Evolutionary conservation across 2,113 vertebrate species (phyloP).

Genomic region (Chiloscyllium plagiosum): DNA sequence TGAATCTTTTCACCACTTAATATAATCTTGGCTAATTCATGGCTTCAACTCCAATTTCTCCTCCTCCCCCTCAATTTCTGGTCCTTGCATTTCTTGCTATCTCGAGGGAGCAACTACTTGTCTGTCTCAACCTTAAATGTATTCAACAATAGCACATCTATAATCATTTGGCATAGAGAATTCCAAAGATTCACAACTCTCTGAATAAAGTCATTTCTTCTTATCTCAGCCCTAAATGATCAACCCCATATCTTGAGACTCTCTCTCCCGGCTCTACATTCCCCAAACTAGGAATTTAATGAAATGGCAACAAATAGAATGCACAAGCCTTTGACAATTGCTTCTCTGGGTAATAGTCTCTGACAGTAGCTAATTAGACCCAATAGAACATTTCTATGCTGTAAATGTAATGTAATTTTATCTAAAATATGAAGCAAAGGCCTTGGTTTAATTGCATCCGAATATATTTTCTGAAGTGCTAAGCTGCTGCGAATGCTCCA

Average conservation of each 20-base stretch:
- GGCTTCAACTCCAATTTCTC: too few species aligned
- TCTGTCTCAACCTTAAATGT: background rate
- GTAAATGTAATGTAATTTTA: background rate
- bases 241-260: background rate
- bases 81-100: too few species aligned
- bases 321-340: background rate
- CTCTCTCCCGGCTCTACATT: background rate
- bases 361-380: background rate
- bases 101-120: too few species aligned
- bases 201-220: background rate
- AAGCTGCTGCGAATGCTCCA: background rate
- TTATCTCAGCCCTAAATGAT: background rate
- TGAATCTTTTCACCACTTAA: too few species aligned
- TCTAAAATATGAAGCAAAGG: background rate
- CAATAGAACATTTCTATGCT: background rate
- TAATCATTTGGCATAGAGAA: background rate
- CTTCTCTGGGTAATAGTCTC: background rate
- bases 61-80: too few species aligned
- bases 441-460: background rate
- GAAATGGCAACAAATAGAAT: background rate
- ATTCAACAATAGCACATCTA: background rate
- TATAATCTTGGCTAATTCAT: too few species aligned
- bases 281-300: background rate
- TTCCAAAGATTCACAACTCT: background rate
- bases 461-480: background rate